A percentile compares a stretch with the other conserved stretches of the same genome.
Conservation (phyloP, 1,140 invertebrate genomes). For the Pinna nobilis region DNA sequence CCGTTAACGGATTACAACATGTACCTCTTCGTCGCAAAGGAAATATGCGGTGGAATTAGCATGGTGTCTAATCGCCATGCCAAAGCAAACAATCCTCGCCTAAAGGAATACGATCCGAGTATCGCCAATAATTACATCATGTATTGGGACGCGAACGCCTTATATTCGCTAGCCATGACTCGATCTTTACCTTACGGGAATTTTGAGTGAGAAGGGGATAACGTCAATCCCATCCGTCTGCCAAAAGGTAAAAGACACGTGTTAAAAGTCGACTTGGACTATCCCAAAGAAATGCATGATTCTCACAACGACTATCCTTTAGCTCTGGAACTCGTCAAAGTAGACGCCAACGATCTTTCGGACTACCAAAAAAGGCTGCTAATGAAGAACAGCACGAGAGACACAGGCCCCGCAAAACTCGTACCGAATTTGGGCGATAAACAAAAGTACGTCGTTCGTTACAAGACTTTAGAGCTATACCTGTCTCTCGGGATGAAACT, state of each 20-base stretch:
- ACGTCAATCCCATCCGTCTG: too few species aligned
- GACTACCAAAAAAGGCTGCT: not conserved
- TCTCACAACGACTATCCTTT: conserved; percentile 77
- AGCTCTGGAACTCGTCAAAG: conserved; percentile 64
- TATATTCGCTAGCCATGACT: conserved; percentile 61
- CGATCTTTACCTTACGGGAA: too few species aligned
- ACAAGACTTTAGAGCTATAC: conserved; percentile 42
- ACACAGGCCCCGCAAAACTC: conserved; percentile 4
- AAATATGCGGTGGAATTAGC: not conserved
- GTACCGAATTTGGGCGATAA: conserved; percentile 40
- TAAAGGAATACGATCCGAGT: conserved; percentile 3
- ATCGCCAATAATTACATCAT: conserved; percentile 42
- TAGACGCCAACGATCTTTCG: conserved; percentile 1
- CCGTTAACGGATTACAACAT: not conserved
- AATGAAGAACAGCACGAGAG: conserved; percentile 1
- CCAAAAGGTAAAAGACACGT: conserved; percentile 71
- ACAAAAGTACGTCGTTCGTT: conserved; percentile 42
- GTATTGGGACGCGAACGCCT: conserved; percentile 59
- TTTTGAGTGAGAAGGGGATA: too few species aligned
- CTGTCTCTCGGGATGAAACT: conserved; percentile 28
- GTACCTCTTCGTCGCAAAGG: not conserved
- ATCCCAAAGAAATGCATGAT: conserved; percentile 74
- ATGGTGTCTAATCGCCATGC: conserved; percentile 5
- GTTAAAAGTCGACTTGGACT: conserved; percentile 73
- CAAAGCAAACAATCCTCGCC: conserved; percentile 24